Percentiles rank a stretch among this genome's conserved stretches.
These are phyloP conservation scores for Sarotherodon lohbergeri DNA, from an alignment of 2,113 vertebrate species.

Conservation along the genomic window DNA sequence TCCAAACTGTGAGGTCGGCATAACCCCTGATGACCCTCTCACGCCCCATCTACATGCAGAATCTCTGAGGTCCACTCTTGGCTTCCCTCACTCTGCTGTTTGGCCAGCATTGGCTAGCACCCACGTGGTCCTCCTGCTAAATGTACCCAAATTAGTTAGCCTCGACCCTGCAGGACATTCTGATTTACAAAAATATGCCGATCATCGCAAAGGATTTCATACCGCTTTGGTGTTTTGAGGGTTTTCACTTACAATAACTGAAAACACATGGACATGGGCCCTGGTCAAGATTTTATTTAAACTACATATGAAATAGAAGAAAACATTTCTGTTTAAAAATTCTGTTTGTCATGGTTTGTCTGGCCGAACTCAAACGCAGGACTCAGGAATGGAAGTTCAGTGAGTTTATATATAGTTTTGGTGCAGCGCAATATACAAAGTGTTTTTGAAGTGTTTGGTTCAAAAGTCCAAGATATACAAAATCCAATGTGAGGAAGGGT, in stretches of 20 bases:
- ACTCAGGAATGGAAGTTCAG: background rate
- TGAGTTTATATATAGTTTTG: background rate
- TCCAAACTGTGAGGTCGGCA: slow-evolving; percentile 1
- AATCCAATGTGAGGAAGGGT: background rate
- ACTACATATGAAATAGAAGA: background rate
- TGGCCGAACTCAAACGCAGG: background rate
- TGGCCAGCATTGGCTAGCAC: slow-evolving; percentile 19
- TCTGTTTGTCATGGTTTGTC: background rate
- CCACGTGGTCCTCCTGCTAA: slow-evolving; percentile 11
- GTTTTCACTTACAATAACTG: slow-evolving; percentile 18
- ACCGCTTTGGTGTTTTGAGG: slow-evolving; percentile 4
- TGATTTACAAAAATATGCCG: slow-evolving; percentile 12
- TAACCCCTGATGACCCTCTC: slow-evolving; percentile 14
- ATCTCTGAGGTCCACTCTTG: slow-evolving; percentile 4
- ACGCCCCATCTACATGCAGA: slow-evolving; percentile 17
- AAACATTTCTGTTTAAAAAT: background rate
- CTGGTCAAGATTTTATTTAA: background rate
- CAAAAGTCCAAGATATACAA: background rate
- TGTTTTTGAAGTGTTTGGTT: background rate
- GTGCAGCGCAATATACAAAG: background rate
- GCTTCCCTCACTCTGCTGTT: background rate
- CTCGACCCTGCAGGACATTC: background rate
- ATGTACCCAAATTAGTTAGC: slow-evolving; percentile 1
- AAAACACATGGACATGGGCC: slow-evolving; percentile 34
- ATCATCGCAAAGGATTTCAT: slow-evolving; percentile 1